phyloP scores from a whole-genome alignment of 2,888 invertebrate species.

The Hydrotaea diabolus region DNA sequence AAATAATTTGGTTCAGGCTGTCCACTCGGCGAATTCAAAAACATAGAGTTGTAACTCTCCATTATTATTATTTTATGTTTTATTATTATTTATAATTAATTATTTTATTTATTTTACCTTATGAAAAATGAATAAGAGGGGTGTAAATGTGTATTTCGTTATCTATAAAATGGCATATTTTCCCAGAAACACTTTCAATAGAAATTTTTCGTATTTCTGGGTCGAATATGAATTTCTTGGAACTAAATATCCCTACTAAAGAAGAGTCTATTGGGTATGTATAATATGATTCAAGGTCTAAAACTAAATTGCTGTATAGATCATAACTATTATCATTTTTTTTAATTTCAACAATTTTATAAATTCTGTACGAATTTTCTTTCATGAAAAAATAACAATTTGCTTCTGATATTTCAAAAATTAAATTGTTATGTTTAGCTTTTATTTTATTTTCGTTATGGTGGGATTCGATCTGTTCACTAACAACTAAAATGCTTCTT shows the following conservation, averaged over 20 bases:
- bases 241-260: slow-evolving; percentile 12
- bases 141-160: slow-evolving; percentile 2
- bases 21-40: no score
- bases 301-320: slow-evolving; percentile 12
- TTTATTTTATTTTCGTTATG: slow-evolving; percentile 12
- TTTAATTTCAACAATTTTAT: slow-evolving; percentile 10
- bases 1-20: no score
- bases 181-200: slow-evolving; percentile 15
- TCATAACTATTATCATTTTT: neutral
- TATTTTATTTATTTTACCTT: slow-evolving; percentile 10
- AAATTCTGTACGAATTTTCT: slow-evolving; percentile 14
- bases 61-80: neutral
- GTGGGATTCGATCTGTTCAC: neutral
- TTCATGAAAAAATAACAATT: slow-evolving; percentile 10
- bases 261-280: slow-evolving; percentile 11
- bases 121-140: slow-evolving; percentile 15
- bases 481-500: slow-evolving; percentile 11
- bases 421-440: neutral
- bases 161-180: slow-evolving; percentile 17
- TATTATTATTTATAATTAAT: slow-evolving; percentile 6
- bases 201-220: neutral
- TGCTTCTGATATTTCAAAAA: slow-evolving; percentile 15
- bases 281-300: slow-evolving; percentile 12
- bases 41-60: neutral
- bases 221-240: neutral